phyloP scores from a whole-genome alignment of 2,888 invertebrate genomes.

The Spodoptera exigua region DNA sequence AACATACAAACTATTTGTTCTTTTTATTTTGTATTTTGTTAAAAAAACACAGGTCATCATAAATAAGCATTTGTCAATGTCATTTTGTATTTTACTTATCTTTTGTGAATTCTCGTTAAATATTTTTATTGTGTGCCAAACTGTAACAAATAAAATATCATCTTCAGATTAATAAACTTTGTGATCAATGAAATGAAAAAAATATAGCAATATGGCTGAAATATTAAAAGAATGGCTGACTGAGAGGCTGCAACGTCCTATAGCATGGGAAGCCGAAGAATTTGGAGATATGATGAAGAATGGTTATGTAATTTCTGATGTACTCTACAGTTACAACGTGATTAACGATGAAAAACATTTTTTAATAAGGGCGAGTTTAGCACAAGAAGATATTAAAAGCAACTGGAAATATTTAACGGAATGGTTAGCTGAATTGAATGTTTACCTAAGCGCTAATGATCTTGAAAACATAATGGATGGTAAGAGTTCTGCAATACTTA shows the following conservation, averaged over 20 bases:
- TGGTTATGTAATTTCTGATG: slow-evolving; percentile 87
- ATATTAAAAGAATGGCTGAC: slow-evolving; percentile 90
- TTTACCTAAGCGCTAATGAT: slow-evolving; percentile 80
- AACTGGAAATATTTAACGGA: slow-evolving; percentile 86
- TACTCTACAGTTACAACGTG: slow-evolving; percentile 89
- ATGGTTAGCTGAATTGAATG: slow-evolving; percentile 88
- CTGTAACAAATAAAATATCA: neutral
- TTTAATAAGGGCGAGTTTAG: slow-evolving; percentile 79
- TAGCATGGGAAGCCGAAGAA: slow-evolving; percentile 87
- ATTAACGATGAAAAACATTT: slow-evolving; percentile 88
- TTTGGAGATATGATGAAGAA: slow-evolving; percentile 89
- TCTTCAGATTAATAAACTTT: slow-evolving; percentile 11
- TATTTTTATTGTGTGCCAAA: slow-evolving; percentile 4
- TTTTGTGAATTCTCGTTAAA: neutral
- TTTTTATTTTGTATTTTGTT: too few species aligned
- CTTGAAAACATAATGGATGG: slow-evolving; percentile 85
- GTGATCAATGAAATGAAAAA: slow-evolving; percentile 13
- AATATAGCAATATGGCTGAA: slow-evolving; percentile 83
- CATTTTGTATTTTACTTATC: slow-evolving; percentile 3
- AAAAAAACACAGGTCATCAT: too few species aligned
- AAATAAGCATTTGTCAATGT: neutral
- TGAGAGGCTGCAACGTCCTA: slow-evolving; percentile 86
- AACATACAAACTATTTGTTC: too few species aligned
- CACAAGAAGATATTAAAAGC: slow-evolving; percentile 78
- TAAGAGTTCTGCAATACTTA: slow-evolving; percentile 84